Conservation (phyloP, 2,888 invertebrate genomes). For the Augochlorella aurata region DNA sequence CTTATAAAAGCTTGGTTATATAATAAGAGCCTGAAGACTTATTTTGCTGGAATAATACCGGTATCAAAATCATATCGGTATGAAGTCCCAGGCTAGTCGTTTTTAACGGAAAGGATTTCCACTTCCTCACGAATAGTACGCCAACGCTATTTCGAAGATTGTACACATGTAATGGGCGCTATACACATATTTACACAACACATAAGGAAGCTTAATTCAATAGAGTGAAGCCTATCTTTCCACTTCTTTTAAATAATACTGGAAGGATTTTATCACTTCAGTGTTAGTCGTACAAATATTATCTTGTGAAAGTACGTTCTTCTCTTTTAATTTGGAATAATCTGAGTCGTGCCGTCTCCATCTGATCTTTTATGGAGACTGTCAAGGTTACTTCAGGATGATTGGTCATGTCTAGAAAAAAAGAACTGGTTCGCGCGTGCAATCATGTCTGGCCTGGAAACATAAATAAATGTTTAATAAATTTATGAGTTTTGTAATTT, state of each 20-base stretch:
- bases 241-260: neutral
- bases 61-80: too few species aligned
- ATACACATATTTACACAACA: too few species aligned
- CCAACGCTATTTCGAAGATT: too few species aligned
- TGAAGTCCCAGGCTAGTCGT: too few species aligned
- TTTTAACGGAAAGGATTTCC: too few species aligned
- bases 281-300: too few species aligned
- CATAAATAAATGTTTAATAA: neutral
- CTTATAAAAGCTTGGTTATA: too few species aligned
- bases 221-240: neutral
- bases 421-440: slow-evolving; percentile 9
- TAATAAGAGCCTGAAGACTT: too few species aligned
- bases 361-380: neutral
- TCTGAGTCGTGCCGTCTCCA: neutral
- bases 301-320: neutral
- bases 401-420: slow-evolving; percentile 23
- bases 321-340: slow-evolving; percentile 24
- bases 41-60: too few species aligned
- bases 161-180: too few species aligned
- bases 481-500: neutral
- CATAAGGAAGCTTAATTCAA: neutral
- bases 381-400: slow-evolving; percentile 25
- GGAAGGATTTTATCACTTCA: neutral
- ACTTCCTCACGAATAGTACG: too few species aligned
- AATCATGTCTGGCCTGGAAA: neutral